Base-by-base conservation (phyloP, 2,888 invertebrate genomes). In the Unio delphinus region DNA sequence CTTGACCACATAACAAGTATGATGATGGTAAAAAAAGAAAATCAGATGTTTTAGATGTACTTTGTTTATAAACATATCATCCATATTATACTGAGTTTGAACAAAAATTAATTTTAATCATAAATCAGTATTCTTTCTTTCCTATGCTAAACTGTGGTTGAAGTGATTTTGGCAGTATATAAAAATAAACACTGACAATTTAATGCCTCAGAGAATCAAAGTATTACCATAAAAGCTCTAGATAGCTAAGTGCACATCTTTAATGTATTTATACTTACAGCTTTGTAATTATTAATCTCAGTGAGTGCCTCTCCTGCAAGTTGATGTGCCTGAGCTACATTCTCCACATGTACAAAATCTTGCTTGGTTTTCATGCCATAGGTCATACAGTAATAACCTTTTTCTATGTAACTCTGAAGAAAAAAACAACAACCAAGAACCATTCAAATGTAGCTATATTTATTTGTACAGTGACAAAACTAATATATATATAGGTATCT, bases 271-370 rank as follows among this genome's bases (percentile, higher is more conserved):
- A 4, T 56, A 76, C 84, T 86, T 76, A 89, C 89, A 72, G 88
- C 82, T 7, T 81, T 66, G 72, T 75, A 75, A 18, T 80, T 67
- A 59, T 81, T 80, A 4, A 79, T 68, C 11, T 73, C 62, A 30
- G 82, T 70, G 15, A 88, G 75, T 7, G 74, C 85, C 63, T 82
- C 73, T 7, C 84, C 86, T 20, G 89, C 89, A 73, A 86, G 82
- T 6, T 84, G 80, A 73, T 89, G 89, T 57, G 86, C 89, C 68
- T 88, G 87, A 8, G 87, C 87, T 7, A 90, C 84, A 75, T 91
- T 91, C 65, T 89, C 87, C 7, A 90, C 84, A 69, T 90, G 88
- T 18, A 89, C 83, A 73, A 90, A 90, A 70, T 90, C 89, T 30
- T 88, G 87, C 62, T 83, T 58, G 1, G 84, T 80, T 34, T 82